phyloP scores from a whole-genome alignment of 2,113 vertebrate species.

The Heloderma charlesbogerti region DNA sequence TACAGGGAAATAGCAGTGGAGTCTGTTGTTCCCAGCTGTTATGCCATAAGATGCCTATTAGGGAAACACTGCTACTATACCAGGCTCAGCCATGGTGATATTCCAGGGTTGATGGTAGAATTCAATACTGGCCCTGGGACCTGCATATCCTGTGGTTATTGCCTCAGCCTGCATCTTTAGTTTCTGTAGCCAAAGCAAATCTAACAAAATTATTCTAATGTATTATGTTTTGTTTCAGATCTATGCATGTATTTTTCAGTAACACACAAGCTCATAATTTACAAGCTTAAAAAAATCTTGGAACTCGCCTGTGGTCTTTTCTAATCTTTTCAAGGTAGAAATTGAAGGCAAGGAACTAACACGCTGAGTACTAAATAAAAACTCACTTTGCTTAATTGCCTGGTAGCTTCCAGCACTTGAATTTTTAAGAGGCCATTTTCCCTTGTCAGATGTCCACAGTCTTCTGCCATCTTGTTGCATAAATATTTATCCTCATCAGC shows the following conservation, averaged over 20 bases:
- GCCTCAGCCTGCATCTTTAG: background rate
- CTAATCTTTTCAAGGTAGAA: background rate
- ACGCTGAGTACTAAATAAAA: background rate
- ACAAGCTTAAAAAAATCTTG: background rate
- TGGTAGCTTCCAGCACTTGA: slow-evolving; percentile 29
- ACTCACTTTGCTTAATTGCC: slow-evolving; percentile 1
- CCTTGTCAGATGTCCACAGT: slow-evolving; percentile 22
- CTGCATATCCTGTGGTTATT: background rate
- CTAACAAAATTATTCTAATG: background rate
- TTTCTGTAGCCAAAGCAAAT: background rate
- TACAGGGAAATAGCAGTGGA: background rate
- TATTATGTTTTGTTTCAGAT: background rate
- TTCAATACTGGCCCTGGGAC: background rate
- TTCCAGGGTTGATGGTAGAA: background rate
- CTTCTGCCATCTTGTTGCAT: slow-evolving; percentile 35
- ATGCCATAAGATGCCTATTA: background rate
- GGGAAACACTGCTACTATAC: background rate
- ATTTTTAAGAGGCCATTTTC: slow-evolving; percentile 30
- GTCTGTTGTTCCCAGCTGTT: background rate
- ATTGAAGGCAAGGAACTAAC: background rate
- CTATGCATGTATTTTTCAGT: background rate
- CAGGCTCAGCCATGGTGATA: background rate
- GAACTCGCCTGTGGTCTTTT: background rate
- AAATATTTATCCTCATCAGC: slow-evolving; percentile 48
- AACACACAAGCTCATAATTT: background rate